Evolutionary conservation across 2,888 invertebrate species (phyloP).

Genomic region (Eutolmus rufibarbis): DNA sequence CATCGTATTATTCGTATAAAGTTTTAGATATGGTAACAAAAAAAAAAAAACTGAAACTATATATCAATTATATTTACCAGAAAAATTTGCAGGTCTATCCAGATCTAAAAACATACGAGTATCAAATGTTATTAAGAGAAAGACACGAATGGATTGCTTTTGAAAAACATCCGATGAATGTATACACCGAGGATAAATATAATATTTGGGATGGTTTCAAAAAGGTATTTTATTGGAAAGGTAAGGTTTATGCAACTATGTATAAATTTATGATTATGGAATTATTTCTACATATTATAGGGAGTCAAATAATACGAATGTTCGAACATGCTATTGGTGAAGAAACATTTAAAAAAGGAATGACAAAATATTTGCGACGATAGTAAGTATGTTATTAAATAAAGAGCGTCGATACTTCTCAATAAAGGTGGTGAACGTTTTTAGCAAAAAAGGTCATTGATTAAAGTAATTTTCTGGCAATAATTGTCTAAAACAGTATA

Average conservation of each 20-base stretch:
- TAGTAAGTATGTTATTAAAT: constrained; percentile 47
- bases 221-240: background rate
- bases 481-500: no score
- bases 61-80: background rate
- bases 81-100: background rate
- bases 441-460: background rate
- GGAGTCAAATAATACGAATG: background rate
- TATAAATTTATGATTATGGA: background rate
- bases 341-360: constrained; percentile 43
- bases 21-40: background rate
- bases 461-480: no score
- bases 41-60: background rate
- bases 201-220: background rate
- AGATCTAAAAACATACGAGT: background rate
- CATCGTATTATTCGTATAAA: constrained; percentile 52
- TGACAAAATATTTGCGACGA: constrained; percentile 51
- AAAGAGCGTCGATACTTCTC: no score
- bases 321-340: background rate
- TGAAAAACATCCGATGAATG: background rate
- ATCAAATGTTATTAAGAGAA: background rate
- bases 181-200: background rate
- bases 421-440: no score
- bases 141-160: background rate
- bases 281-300: background rate
- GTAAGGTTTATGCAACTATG: background rate